Evolutionary conservation across 1,140 invertebrate species (phyloP).

Genomic region (Venustaconcha ellipsiformis): DNA sequence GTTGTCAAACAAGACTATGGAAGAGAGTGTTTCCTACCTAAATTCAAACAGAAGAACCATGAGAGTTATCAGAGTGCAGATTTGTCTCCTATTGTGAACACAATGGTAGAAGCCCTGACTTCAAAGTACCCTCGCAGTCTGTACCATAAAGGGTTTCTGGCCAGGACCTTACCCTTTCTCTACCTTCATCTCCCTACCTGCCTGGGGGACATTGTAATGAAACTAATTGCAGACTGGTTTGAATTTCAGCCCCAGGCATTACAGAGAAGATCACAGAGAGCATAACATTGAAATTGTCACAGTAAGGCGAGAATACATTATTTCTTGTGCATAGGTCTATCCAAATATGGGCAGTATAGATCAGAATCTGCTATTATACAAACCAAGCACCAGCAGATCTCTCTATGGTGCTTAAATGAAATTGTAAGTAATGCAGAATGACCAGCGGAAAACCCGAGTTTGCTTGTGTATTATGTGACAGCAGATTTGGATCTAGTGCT

Average conservation of each 20-base stretch:
- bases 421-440: too few species aligned
- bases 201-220: constrained; percentile 43
- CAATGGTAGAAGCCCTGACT: constrained; percentile 49
- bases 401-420: too few species aligned
- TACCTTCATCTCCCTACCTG: constrained; percentile 53
- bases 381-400: too few species aligned
- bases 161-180: constrained; percentile 50
- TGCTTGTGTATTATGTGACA: too few species aligned
- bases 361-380: too few species aligned
- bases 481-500: too few species aligned
- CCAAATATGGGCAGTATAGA: too few species aligned
- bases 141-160: constrained; percentile 60
- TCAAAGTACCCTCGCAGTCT: constrained; percentile 41
- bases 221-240: constrained; percentile 49
- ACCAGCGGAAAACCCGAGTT: too few species aligned
- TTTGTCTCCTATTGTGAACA: constrained; percentile 47
- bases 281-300: background rate
- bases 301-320: too few species aligned
- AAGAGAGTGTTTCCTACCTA: constrained; percentile 50
- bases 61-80: constrained; percentile 46
- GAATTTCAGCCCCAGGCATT: constrained; percentile 42
- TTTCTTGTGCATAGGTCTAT: too few species aligned
- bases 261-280: background rate
- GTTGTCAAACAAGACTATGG: constrained; percentile 55
- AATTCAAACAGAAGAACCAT: constrained; percentile 44